Evolutionary conservation across 2,888 invertebrate genomes (phyloP), one percentile per base, ranked within the genome.

Genomic region (Agrochola circellaris): DNA sequence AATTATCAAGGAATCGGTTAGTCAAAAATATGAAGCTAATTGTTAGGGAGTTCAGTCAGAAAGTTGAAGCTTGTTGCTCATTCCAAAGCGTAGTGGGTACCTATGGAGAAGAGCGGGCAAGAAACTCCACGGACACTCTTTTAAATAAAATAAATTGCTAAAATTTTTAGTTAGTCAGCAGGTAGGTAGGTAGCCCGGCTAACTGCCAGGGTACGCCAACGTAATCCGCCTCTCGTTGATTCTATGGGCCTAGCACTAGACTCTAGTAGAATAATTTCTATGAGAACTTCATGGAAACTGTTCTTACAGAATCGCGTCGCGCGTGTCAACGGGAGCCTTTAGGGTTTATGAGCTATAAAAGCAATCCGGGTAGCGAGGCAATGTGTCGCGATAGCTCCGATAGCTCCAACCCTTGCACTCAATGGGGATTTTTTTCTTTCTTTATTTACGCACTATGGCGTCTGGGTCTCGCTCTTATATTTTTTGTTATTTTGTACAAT

Each of bases 301-400:
- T 51, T 51, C 2, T 51, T 20, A 8, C 51, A 51, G 51, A 23
- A 4, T 45, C 11, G 26, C 45, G 20, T 51, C 30, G 23, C 51
- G 15, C 9, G 23, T 23, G 23, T 51, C 15, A 15, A 9, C 2
- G 15, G 30, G 5, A 51, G 8, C 23, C 9, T 23, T 85, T 79
- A 74, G 76, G 77, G 64, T 77, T 86, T 87, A 87, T 82, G 66
- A 74, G 61, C 80, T 69, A 86, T 85, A 86, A 87, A 85, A 73
- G 68, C 77, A 82, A 84, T 87, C 66, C 58, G 75, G 70, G 54
- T 42, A 75, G 62, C 64, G 56, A 65, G 38, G 71, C 86, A 78
- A 86, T 85, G 81, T 87, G 82, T 82, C 81, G 84, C 73, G 78
- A 84, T 78, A 70, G 81, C 70, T 64, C 56, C 71, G 75, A 83